These are phyloP conservation scores for Trichogramma dendrolimi DNA, from an alignment of 2,888 invertebrate species.

Conservation along the genomic window DNA sequence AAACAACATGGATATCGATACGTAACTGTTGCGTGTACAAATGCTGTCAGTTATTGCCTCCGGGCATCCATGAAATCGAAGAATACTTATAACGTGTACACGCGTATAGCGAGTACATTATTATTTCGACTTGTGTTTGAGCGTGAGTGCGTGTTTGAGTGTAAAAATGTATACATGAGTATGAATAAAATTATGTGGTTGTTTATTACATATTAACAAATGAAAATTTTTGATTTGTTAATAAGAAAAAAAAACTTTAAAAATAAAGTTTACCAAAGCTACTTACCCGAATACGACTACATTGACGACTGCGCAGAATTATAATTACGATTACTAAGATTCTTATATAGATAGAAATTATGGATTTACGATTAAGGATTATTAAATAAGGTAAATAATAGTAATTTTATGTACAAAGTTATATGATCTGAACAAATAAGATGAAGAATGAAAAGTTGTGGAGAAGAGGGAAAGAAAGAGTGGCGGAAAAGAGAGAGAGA, in stretches of 20 bases:
- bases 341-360: no score
- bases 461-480: background rate
- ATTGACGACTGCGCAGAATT: constrained; percentile 11
- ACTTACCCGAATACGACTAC: background rate
- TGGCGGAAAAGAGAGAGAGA: background rate
- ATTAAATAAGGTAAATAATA: background rate
- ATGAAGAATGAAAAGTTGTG: background rate
- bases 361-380: no score
- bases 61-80: no score
- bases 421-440: background rate
- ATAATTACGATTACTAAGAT: constrained; percentile 2
- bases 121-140: background rate
- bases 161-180: constrained; percentile 8
- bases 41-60: no score
- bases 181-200: background rate
- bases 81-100: no score
- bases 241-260: constrained; percentile 5
- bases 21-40: no score
- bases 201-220: background rate
- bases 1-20: no score
- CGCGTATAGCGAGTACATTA: no score
- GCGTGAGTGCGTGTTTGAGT: constrained; percentile 5
- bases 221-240: background rate
- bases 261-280: background rate
- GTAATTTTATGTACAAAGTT: no score